Evolutionary conservation across 2,888 invertebrate species (phyloP).

Genomic region (Dilophus febrilis): DNA sequence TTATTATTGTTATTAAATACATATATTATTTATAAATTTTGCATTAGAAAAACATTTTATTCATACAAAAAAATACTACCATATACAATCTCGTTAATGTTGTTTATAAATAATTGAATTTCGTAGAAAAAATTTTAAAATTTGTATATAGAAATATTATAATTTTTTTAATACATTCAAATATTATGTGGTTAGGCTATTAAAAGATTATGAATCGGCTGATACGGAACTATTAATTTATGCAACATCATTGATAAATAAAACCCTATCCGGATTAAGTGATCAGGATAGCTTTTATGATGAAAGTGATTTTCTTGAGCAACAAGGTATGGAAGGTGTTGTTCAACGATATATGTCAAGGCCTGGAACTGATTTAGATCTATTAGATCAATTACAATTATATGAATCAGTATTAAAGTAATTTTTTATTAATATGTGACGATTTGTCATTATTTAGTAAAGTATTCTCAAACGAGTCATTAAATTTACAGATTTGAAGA

Average conservation of each 20-base stretch:
- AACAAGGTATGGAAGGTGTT: conserved; percentile 78
- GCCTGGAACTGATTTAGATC: conserved; percentile 82
- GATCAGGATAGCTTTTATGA: conserved; percentile 96
- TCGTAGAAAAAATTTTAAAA: background rate
- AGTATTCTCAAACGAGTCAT: background rate
- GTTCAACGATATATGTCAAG: conserved; percentile 80
- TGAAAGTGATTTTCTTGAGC: conserved; percentile 88
- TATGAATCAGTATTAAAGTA: conserved; percentile 85
- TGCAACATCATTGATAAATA: conserved; percentile 91
- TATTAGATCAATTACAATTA: conserved; percentile 83
- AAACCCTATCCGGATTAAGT: conserved; percentile 79
- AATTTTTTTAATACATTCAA: background rate
- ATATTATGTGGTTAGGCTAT: conserved; percentile 63
- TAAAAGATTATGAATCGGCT: conserved; percentile 88
- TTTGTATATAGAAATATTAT: background rate
- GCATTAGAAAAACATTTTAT: too few species aligned
- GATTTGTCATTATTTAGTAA: background rate
- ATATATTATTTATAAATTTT: too few species aligned
- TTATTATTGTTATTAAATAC: too few species aligned
- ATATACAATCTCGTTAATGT: too few species aligned
- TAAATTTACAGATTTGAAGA: conserved; percentile 31
- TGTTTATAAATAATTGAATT: background rate
- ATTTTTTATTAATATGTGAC: conserved; percentile 29
- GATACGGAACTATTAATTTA: conserved; percentile 92
- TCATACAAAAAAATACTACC: too few species aligned